phyloP scores from a whole-genome alignment of 2,888 invertebrate genomes.

The Panorpa germanica region DNA sequence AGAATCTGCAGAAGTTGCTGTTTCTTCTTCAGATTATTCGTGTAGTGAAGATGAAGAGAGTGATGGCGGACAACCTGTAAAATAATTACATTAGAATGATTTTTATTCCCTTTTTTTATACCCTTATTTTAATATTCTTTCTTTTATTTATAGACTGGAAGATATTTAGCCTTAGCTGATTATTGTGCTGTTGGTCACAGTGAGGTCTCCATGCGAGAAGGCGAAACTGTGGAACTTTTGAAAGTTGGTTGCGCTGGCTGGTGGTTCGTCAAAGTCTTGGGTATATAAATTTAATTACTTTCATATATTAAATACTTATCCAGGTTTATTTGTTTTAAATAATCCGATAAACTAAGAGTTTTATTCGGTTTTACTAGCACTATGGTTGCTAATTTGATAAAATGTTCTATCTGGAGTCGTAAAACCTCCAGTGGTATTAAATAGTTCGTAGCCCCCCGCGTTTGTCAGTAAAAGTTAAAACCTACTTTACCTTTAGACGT shows the following conservation, averaged over 20 bases:
- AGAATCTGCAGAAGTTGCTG: conserved; percentile 44
- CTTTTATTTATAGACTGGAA: conserved; percentile 49
- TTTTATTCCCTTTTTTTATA: conserved; percentile 4
- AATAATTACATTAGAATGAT: conserved; percentile 2
- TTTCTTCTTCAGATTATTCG: conserved; percentile 84
- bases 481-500: too few relatives aligned
- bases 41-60: conserved; percentile 73
- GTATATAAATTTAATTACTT: too few relatives aligned
- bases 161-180: conserved; percentile 78
- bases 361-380: background rate
- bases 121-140: background rate
- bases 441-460: too few relatives aligned
- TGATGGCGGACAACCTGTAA: conserved; percentile 34
- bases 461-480: too few relatives aligned
- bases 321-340: too few relatives aligned
- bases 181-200: conserved; percentile 82
- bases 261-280: conserved; percentile 84
- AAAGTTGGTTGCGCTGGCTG: conserved; percentile 90
- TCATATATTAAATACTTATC: conserved; percentile 1
- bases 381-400: background rate
- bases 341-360: too few relatives aligned
- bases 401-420: background rate
- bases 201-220: conserved; percentile 79
- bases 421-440: too few relatives aligned
- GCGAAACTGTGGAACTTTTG: conserved; percentile 74